Evolutionary conservation across 2,888 invertebrate species (phyloP).

Genomic region (Macroteleia sp.): DNA sequence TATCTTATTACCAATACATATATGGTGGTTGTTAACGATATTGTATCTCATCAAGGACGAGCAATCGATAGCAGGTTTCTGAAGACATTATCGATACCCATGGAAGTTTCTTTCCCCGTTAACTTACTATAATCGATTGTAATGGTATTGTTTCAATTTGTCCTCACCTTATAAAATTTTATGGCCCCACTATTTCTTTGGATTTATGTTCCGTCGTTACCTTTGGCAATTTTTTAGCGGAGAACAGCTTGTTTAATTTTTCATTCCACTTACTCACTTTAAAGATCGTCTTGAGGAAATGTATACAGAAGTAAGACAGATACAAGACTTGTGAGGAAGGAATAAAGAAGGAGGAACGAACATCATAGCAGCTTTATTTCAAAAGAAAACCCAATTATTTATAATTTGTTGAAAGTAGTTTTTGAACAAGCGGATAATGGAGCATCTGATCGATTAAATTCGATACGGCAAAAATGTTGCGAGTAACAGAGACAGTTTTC

Average conservation of each 20-base stretch:
- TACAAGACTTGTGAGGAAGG: too few species aligned
- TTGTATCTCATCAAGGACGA: slow-evolving; percentile 30
- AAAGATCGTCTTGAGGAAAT: too few species aligned
- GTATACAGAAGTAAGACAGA: too few species aligned
- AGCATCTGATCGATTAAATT: too few species aligned
- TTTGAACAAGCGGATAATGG: too few species aligned
- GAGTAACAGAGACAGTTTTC: neutral
- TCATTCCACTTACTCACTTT: too few species aligned
- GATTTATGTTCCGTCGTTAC: slow-evolving; percentile 15
- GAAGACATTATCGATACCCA: slow-evolving; percentile 30
- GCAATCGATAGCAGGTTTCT: slow-evolving; percentile 38
- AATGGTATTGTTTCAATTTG: slow-evolving; percentile 59
- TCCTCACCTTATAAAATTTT: slow-evolving; percentile 44
- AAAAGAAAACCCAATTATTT: too few species aligned
- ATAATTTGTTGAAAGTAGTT: too few species aligned
- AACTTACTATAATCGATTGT: slow-evolving; percentile 48
- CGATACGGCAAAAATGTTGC: too few species aligned
- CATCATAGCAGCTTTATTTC: too few species aligned
- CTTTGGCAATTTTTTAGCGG: slow-evolving; percentile 2
- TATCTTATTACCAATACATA: slow-evolving; percentile 38
- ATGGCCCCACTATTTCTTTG: slow-evolving; percentile 2
- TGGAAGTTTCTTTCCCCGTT: slow-evolving; percentile 53
- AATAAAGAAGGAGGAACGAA: too few species aligned
- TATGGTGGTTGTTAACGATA: slow-evolving; percentile 38
- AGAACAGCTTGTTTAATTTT: too few species aligned